Conservation (phyloP, 2,888 invertebrate species). For the Heliconius sara region DNA sequence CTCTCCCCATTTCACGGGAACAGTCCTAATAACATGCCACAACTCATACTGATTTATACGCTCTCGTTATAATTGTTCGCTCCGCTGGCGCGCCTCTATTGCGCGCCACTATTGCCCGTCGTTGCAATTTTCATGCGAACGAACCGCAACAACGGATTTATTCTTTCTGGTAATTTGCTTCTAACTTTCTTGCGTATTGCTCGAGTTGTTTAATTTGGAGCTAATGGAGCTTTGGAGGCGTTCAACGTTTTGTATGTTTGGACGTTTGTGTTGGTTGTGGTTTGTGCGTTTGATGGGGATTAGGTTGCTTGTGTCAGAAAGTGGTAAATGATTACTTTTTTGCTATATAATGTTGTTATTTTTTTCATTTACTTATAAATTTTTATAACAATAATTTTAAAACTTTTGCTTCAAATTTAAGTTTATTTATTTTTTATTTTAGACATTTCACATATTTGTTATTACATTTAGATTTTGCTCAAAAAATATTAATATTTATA, state of each 20-base stretch:
- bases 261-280: constrained; percentile 25
- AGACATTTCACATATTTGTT: not conserved
- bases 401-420: not conserved
- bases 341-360: not conserved
- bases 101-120: constrained; percentile 75
- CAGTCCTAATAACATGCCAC: constrained; percentile 83
- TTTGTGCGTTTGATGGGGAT: constrained; percentile 8
- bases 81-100: constrained; percentile 76
- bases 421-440: not conserved
- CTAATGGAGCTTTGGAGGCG: constrained; percentile 65
- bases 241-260: constrained; percentile 52
- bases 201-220: constrained; percentile 71
- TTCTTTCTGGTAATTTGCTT: constrained; percentile 78
- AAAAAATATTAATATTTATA: not conserved
- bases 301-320: not conserved
- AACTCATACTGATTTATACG: constrained; percentile 84
- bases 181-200: constrained; percentile 65
- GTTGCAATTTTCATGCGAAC: constrained; percentile 82
- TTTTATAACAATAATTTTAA: not conserved
- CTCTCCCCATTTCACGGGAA: constrained; percentile 70
- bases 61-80: constrained; percentile 83
- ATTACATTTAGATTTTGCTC: not conserved
- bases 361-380: not conserved
- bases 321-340: not conserved
- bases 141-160: constrained; percentile 77